Conservation (phyloP, 2,113 vertebrate species). For the Heterotilapia buettikoferi region DNA sequence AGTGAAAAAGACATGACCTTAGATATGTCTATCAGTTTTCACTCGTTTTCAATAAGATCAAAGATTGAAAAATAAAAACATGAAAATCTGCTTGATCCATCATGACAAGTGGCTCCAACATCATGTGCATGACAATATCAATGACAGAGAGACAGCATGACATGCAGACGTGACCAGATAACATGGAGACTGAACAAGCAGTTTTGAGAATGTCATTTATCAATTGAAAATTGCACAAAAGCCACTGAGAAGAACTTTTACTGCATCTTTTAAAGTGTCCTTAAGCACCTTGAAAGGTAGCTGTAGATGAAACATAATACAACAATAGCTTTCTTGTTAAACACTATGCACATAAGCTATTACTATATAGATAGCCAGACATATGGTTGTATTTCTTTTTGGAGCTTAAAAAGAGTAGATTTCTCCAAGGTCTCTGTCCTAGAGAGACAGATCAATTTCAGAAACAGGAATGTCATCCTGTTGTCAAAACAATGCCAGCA, state of each 20-base stretch:
- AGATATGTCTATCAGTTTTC: neutral
- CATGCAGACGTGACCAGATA: neutral
- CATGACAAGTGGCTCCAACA: neutral
- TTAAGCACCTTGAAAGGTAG: neutral
- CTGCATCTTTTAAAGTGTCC: neutral
- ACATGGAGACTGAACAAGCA: neutral
- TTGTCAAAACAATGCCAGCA: conserved; percentile 44
- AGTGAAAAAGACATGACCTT: neutral
- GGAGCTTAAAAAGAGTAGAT: neutral
- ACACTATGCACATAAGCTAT: neutral
- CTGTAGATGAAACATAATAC: neutral
- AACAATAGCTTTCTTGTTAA: neutral
- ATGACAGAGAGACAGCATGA: neutral
- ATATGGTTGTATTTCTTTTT: neutral
- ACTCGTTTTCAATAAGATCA: neutral
- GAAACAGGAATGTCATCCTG: neutral
- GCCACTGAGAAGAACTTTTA: neutral
- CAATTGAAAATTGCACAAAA: neutral
- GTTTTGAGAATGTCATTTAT: neutral
- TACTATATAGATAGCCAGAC: neutral
- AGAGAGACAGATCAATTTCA: conserved; percentile 29
- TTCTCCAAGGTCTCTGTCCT: neutral
- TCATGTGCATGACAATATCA: neutral
- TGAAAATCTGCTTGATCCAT: neutral
- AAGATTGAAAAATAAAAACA: neutral